Base-by-base conservation (phyloP, 2,888 invertebrate species). In the Lottia scabra region DNA sequence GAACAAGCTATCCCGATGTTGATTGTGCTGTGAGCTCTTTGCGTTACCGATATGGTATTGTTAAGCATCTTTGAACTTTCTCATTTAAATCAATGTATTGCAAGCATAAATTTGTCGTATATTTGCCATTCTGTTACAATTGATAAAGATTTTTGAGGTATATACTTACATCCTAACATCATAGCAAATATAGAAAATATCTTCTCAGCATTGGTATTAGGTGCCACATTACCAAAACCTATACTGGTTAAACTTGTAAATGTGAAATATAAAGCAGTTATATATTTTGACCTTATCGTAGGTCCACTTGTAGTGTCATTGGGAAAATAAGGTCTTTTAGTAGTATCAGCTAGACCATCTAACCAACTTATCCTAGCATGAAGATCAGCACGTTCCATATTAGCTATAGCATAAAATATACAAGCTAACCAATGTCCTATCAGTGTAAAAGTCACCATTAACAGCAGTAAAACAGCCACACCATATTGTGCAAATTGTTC, bases 391-490 rank as follows among this genome's bases (percentile, higher is more conserved):
- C 87, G 78, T 78, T 89, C 89, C 75, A 88, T 81, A 76, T 88
- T 87, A 38, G 89, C 89, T 44, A 90, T 89, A 75, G 88, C 88
- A 78, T 89, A 89, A 82, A 89, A 90, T 67, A 89, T 86, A 78
- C 90, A 90, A 26, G 90, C 90, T 48, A 90, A 80, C 90, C 90
- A 90, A 78, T 90, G 90, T 45, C 86, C 89, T 67, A 89, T 87
- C 65, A 90, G 80, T 3, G 89, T 87, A 78, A 89, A 90, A 48
- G 86, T 82, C 13, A 89, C 88, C 88, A 90, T 88, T 48, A 90
- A 78, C 12, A 90, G 81, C 30, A 90, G 81, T 44, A 90, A 78
- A 0, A 89, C 88, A 23, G 89, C 89, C 5, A 88, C 87, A 23
- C 89, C 89, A 75, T 90, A 90, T 75, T 89, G 89, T 0, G 89